Base-by-base conservation (phyloP, 2,888 invertebrate species). In the Lithodes maja region DNA sequence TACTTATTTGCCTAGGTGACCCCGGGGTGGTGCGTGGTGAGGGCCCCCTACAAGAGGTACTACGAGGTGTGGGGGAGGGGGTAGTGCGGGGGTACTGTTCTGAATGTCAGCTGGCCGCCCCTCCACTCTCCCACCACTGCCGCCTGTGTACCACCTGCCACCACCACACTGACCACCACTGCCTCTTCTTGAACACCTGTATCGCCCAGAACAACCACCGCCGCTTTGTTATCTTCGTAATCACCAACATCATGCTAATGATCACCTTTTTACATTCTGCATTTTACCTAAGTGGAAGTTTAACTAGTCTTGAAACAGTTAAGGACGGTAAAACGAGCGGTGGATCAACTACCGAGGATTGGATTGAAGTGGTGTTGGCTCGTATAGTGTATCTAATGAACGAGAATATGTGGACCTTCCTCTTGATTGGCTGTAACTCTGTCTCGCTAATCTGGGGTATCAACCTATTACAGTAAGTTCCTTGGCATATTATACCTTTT, bases 131-230 rank as follows among this genome's bases (percentile, higher is more conserved):
- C 5, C 86, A 90, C 49, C 90, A 90, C 75, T 90, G 90, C 61
- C 90, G 90, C 7, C 69, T 90, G 33, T 90, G 90, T 68, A 83
- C 55, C n/a, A 61, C 71, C 12, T 90, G 90, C 75, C 83, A 88
- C 68, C 85, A 88, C 17, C 86, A 90, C n/a, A 82, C 83, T 12
- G 90, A 90, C 79, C 90, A 90, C 61, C 90, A 90, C 77, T 90
- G 90, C 55, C 86, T 90, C n/a, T 90, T 90, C 75, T 83, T 90
- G 52, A 90, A 90, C 69, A 89, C 85, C 5, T 90, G 90, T 61
- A 74, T 90, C 2, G 90, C 88, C 1, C 79, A 83, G 55, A 90
- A 90, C 53, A 90, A 90, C 78, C 90, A 90, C 68, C 88, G 90
- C 85, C 79, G 83, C 52, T 90, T 90, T 84, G 83, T 90, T 7